Evolutionary conservation across 2,797 vertebrate genomes (phyloP), one percentile per base, ranked within the genome.

Genomic region (Bovichtus diacanthus): DNA sequence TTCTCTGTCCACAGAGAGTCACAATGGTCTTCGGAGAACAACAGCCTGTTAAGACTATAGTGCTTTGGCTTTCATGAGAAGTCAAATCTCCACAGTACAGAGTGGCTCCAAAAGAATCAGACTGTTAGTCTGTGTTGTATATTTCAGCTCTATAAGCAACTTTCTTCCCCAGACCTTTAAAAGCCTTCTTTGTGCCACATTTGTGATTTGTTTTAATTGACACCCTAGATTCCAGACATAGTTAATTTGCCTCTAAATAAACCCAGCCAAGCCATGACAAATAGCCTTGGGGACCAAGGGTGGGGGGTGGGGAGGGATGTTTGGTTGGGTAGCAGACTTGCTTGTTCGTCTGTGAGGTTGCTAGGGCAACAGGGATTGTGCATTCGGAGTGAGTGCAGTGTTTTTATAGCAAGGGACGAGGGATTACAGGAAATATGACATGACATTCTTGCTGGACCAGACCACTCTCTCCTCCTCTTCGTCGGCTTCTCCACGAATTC

Each of bases 391-490:
- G 88, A 91, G 88, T 81, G 78, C 69, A 65, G 80, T 95, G 94
- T 95, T 95, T 94, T 95, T 83, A 93, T 92, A 93, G 90, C 85
- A 77, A 87, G 82, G 90, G 94, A 95, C 81, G 78, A 91, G 89
- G 94, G 95, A 96, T 95, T 96, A 95, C 94, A 95, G 95, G 93
- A 95, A 95, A 95, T 95, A 95, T 95, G 94, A 95, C 94, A 94
- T 94, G 94, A 93, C 93, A 94, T 94, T 94, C 93, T 85, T 89
- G 79, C 87, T 78, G 77, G 78, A 88, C 83, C 51, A 82, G 86
- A 87, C 83, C 68, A 43, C 77, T 79, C 60, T 87, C 58, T 61
- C 64, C 53, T 73, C 41, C 76, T 86, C 54, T 72, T 72, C 34
- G 38, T 72, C 61, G 29, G 69, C 43, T 86, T 69, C 58, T 76